Evolutionary conservation across 2,797 vertebrate genomes (phyloP).

Genomic region (Scleropages formosus): DNA sequence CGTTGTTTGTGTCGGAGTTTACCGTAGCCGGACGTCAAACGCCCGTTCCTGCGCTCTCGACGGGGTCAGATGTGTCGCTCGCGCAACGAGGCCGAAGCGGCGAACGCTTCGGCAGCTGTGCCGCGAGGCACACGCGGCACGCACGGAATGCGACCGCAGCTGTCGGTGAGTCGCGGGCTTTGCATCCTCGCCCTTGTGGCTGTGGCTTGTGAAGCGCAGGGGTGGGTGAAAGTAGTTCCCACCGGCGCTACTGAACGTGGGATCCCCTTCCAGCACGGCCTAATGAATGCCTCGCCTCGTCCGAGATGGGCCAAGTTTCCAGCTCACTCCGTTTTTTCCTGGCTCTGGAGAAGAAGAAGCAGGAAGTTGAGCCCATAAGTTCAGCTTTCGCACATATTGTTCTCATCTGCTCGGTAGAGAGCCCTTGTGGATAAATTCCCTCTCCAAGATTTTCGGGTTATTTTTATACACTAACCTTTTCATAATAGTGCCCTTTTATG

Average conservation of each 20-base stretch:
- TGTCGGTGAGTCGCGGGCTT: constrained; percentile 12
- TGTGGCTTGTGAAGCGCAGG: background rate
- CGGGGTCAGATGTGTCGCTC: constrained; percentile 2
- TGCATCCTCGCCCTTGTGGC: background rate
- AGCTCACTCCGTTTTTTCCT: background rate
- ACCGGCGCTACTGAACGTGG: background rate
- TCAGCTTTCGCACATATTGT: background rate
- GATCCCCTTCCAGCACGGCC: background rate
- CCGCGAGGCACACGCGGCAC: background rate
- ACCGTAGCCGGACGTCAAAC: background rate
- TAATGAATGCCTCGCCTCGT: background rate
- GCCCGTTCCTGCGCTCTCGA: background rate
- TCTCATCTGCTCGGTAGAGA: background rate
- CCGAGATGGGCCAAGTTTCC: no score
- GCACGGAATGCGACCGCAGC: constrained; percentile 27
- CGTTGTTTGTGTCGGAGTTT: background rate
- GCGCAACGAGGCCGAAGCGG: background rate
- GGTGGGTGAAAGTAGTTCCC: background rate
- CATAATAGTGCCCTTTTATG: background rate
- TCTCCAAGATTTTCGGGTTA: background rate
- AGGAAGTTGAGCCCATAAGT: background rate
- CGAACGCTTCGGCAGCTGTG: background rate
- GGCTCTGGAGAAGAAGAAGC: background rate
- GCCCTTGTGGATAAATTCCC: background rate
- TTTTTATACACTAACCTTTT: background rate